Percentiles rank a stretch among this genome's conserved stretches.
These are phyloP conservation scores for Girardinichthys multiradiatus DNA, from an alignment of 2,113 vertebrate genomes.

Conservation along the genomic window DNA sequence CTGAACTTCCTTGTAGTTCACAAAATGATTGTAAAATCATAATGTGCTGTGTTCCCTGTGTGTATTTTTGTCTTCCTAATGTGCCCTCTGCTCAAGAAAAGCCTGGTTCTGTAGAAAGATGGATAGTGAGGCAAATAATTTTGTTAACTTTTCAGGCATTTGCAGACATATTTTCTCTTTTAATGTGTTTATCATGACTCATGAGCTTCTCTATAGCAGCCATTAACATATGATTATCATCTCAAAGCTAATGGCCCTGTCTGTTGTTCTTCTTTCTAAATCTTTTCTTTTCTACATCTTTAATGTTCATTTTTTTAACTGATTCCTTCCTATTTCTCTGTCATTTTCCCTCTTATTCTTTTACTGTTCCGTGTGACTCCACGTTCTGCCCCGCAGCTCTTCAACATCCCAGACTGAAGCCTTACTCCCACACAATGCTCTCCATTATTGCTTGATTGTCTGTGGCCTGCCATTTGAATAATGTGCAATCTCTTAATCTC, in stretches of 20 bases:
- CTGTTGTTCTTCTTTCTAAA: constrained; percentile 48
- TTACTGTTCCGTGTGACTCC: constrained; percentile 31
- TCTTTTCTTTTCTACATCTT: constrained; percentile 48
- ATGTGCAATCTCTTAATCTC: constrained; percentile 30
- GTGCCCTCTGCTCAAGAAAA: constrained; percentile 39
- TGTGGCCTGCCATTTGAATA: constrained; percentile 56
- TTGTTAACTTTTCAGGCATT: constrained; percentile 64
- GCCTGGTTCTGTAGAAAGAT: constrained; percentile 51
- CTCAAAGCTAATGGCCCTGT: constrained; percentile 65
- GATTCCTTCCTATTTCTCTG: constrained; percentile 13
- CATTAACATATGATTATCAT: constrained; percentile 75
- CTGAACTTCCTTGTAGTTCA: constrained; percentile 35
- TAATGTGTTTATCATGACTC: constrained; percentile 72
- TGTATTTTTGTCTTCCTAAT: constrained; percentile 47
- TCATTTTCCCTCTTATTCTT: constrained; percentile 20
- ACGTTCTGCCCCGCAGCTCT: constrained; percentile 36
- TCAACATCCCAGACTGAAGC: constrained; percentile 43
- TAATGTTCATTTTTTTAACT: constrained; percentile 34
- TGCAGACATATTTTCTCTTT: constrained; percentile 67
- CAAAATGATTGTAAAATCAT: constrained; percentile 53
- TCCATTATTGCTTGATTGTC: constrained; percentile 69
- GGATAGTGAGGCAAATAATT: constrained; percentile 62
- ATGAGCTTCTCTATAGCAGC: constrained; percentile 60
- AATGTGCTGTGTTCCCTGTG: constrained; percentile 36
- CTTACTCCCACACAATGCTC: constrained; percentile 44